Evolutionary conservation across 2,888 invertebrate species (phyloP), one percentile per base, ranked within the genome.

Genomic region (Ellobium chinense): DNA sequence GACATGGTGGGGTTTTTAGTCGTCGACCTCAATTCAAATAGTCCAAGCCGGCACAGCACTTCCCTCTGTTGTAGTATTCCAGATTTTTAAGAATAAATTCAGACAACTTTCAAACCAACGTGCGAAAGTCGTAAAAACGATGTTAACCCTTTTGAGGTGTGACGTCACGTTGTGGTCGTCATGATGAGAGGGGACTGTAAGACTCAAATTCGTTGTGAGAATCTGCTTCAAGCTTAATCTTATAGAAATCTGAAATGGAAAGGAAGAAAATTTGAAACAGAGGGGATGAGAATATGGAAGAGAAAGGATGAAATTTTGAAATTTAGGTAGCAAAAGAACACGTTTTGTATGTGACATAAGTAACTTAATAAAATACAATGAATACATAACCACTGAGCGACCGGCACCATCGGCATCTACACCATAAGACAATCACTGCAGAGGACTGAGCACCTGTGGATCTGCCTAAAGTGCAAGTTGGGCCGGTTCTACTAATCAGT

Each of bases 1-100:
- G 82, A 74, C 85, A 86, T 85, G 56, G 9, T 63, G 2, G 29
- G n/a, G 29, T 39, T 12, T 18, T 60, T 24, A 24, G 58, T 9
- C 58, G 21, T 18, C 12, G 58, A n/a, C 14, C 58, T 14, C 58
- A 58, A n/a, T 5, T n/a, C n/a, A 46, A 12, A 46, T 46, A 12
- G 18, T 46, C 70, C 60, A n/a, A 21, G 7, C 60, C n/a, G 54
- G 7, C 60, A 24, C 9, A 14, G 21, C 60, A 7, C 27, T 7
- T 60, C n/a, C n/a, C 60, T 60, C n/a, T 60, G n/a, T 27, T 60
- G n/a, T n/a, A 60, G n/a, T 21, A 18, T 54, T 9, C 54, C 60
- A 24, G 60, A 24, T 60, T 60, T 60, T 60, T n/a, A n/a, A n/a
- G n/a, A n/a, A n/a, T n/a, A n/a, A n/a, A n/a, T n/a, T n/a, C n/a